Evolutionary conservation across 2,113 vertebrate species (phyloP).

Genomic region (Capra hircus): DNA sequence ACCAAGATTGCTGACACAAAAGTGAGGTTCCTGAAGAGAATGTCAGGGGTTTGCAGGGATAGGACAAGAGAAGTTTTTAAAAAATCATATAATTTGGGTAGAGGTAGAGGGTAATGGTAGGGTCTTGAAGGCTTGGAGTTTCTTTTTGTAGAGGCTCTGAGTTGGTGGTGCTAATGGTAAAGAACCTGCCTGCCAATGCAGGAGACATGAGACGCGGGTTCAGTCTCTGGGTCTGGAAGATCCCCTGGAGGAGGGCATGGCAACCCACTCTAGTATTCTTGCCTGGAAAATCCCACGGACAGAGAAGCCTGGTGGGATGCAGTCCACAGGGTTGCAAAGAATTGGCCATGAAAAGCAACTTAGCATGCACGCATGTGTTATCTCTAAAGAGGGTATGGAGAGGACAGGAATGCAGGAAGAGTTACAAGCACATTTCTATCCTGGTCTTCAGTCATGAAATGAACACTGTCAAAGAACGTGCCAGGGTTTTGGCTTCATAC

Average conservation of each 20-base stretch:
- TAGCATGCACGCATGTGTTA: background rate
- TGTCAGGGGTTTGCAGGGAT: background rate
- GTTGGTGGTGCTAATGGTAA: background rate
- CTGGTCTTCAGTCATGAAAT: conserved; percentile 6
- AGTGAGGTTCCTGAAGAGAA: background rate
- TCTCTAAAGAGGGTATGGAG: background rate
- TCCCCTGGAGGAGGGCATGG: background rate
- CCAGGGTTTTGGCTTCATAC: background rate
- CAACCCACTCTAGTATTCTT: background rate
- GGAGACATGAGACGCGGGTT: background rate
- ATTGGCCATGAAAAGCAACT: background rate
- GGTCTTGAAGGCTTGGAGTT: background rate
- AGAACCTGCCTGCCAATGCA: background rate
- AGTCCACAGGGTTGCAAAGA: background rate
- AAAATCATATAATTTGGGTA: conserved; percentile 12
- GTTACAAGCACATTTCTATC: conserved; percentile 20
- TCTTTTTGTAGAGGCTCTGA: conserved; percentile 1
- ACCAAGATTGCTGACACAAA: background rate
- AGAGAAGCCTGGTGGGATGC: background rate
- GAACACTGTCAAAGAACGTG: conserved; percentile 12
- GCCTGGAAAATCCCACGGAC: background rate
- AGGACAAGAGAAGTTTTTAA: background rate
- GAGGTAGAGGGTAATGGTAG: background rate
- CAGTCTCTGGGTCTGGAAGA: background rate
- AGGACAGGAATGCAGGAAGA: background rate